Evolutionary conservation across 2,113 vertebrate species (phyloP).

Genomic region (Megaceryle maxima): DNA sequence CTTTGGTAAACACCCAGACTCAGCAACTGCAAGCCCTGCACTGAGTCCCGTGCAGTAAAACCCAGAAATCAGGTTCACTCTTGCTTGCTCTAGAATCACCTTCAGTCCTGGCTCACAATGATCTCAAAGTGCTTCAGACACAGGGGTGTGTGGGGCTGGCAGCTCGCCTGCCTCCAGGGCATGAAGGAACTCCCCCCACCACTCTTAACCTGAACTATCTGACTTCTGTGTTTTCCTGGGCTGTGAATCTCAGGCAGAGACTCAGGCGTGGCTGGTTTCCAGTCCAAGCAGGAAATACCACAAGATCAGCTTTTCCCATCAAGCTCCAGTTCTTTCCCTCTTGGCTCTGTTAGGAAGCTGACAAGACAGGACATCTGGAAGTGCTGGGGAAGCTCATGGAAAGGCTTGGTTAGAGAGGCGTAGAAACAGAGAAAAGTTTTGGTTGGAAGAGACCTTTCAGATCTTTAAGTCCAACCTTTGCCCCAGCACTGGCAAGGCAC

Average conservation of each 20-base stretch:
- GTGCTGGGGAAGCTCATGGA: neutral
- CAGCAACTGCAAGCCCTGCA: neutral
- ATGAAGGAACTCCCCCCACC: neutral
- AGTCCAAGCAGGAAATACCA: neutral
- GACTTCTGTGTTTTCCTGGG: neutral
- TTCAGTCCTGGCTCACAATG: neutral
- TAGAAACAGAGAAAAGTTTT: too few species aligned
- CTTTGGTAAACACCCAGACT: neutral
- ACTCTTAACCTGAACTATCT: neutral
- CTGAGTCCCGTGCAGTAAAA: neutral
- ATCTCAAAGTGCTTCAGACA: neutral
- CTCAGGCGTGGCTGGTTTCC: neutral
- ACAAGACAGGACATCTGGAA: neutral
- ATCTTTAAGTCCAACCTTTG: too few species aligned
- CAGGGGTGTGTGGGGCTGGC: neutral
- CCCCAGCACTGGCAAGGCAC: too few species aligned
- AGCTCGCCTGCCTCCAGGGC: neutral
- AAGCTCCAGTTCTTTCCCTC: neutral
- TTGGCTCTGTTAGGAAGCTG: neutral
- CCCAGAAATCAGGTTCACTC: neutral
- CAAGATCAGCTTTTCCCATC: neutral
- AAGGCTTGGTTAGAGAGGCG: neutral
- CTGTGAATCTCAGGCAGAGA: neutral
- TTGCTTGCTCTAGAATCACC: neutral
- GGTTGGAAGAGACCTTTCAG: too few species aligned